A percentile compares a stretch with the other conserved stretches of the same genome.
These are phyloP conservation scores for Sebastes variabilis DNA, from an alignment of 2,797 vertebrate genomes.

Conservation along the genomic window DNA sequence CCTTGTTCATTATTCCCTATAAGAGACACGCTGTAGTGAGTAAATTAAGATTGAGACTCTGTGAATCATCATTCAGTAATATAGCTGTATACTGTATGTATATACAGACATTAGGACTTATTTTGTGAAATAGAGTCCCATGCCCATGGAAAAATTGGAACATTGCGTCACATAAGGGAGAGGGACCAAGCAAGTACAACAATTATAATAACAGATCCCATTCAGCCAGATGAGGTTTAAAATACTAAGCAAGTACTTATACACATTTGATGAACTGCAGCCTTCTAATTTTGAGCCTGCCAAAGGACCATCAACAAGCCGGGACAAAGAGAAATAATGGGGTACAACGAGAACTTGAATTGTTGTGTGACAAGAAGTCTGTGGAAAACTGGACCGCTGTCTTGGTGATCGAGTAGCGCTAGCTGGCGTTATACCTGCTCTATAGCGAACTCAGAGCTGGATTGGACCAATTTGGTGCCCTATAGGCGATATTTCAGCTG, in stretches of 20 bases:
- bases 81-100: background rate
- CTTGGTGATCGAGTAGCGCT: background rate
- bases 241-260: background rate
- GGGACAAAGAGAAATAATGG: slow-evolving; percentile 5
- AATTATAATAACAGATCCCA: background rate
- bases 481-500: background rate
- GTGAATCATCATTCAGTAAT: background rate
- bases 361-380: background rate
- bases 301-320: background rate
- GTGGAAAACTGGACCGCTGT: background rate
- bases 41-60: background rate
- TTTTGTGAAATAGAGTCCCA: background rate
- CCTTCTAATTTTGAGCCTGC: background rate
- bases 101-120: background rate
- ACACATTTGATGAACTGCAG: background rate
- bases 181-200: background rate
- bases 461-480: background rate
- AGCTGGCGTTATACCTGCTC: background rate
- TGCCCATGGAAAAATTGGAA: background rate
- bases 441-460: background rate
- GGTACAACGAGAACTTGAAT: background rate
- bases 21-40: background rate
- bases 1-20: background rate
- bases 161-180: background rate
- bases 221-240: background rate